Percentiles rank a stretch among this genome's conserved stretches.
phyloP scores from a whole-genome alignment of 2,113 vertebrate species.

The Aegotheles bennettii region DNA sequence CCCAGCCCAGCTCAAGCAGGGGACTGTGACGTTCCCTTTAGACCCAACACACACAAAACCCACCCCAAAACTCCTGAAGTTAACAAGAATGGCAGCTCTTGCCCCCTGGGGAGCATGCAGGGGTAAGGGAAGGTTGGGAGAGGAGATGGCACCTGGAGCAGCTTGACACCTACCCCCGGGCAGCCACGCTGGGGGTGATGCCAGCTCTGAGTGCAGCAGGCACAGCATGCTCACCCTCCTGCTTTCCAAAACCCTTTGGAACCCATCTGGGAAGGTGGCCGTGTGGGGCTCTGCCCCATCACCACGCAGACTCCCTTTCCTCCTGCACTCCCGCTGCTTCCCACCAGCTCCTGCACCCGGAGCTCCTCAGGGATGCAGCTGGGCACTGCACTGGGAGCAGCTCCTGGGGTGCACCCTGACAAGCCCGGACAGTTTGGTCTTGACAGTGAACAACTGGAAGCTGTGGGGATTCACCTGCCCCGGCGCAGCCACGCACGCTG shows the following conservation, averaged over 20 bases:
- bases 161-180: accelerated
- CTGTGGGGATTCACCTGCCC: not conserved
- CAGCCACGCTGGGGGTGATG: not conserved
- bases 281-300: not conserved
- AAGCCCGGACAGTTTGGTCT: not conserved
- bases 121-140: not conserved
- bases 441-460: not conserved
- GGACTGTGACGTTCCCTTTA: not conserved
- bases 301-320: not conserved
- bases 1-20: not conserved
- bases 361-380: not conserved
- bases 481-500: accelerated
- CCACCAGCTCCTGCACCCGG: not conserved
- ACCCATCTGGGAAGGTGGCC: accelerated
- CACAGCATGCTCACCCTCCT: not conserved
- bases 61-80: not conserved
- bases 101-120: not conserved
- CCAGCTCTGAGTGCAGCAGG: accelerated
- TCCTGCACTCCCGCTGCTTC: not conserved
- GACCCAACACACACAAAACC: not conserved
- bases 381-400: not conserved
- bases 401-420: not conserved
- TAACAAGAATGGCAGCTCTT: accelerated
- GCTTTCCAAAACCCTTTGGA: not conserved
- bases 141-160: accelerated